Evolutionary conservation across 92 coral and sea anemone species (phyloP).

Genomic region (Phymanthus crucifer): DNA sequence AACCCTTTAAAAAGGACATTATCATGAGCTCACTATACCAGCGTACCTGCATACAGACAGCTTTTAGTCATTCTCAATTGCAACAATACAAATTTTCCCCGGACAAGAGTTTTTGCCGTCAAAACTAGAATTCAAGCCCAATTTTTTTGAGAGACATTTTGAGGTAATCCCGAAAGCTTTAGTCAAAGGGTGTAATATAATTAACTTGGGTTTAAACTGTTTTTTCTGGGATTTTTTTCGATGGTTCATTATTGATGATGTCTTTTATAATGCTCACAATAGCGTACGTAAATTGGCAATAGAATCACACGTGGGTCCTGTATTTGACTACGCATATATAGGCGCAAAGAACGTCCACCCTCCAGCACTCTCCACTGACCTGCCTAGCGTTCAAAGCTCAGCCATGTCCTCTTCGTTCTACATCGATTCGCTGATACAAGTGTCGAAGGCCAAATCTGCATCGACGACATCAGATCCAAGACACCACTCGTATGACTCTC

Average conservation of each 20-base stretch:
- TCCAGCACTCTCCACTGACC: slow-evolving; percentile 42
- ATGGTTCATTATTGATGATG: slow-evolving; percentile 96
- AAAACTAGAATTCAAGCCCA: neutral
- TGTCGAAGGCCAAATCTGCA: slow-evolving; percentile 73
- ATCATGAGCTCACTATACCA: slow-evolving; percentile 48
- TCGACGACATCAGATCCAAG: slow-evolving; percentile 59
- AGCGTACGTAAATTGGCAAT: slow-evolving; percentile 78
- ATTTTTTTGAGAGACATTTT: slow-evolving; percentile 35
- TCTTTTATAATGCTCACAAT: slow-evolving; percentile 89
- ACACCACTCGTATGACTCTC: slow-evolving; percentile 65
- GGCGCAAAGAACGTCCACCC: slow-evolving; percentile 30
- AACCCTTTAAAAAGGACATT: slow-evolving; percentile 70
- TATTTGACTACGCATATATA: slow-evolving; percentile 52
- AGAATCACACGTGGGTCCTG: slow-evolving; percentile 72
- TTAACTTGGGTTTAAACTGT: slow-evolving; percentile 89
- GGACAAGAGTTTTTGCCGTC: neutral
- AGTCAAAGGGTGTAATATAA: slow-evolving; percentile 71
- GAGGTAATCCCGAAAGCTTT: slow-evolving; percentile 48
- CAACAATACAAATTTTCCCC: neutral
- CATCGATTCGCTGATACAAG: slow-evolving; percentile 97
- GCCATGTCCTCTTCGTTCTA: slow-evolving; percentile 91
- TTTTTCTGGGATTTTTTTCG: slow-evolving; percentile 93
- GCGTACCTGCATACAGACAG: slow-evolving; percentile 8
- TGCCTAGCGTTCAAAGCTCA: slow-evolving; percentile 36
- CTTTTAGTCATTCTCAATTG: neutral